phyloP scores from a whole-genome alignment of 2,888 invertebrate genomes.

The Cryptophagus acutangulus region DNA sequence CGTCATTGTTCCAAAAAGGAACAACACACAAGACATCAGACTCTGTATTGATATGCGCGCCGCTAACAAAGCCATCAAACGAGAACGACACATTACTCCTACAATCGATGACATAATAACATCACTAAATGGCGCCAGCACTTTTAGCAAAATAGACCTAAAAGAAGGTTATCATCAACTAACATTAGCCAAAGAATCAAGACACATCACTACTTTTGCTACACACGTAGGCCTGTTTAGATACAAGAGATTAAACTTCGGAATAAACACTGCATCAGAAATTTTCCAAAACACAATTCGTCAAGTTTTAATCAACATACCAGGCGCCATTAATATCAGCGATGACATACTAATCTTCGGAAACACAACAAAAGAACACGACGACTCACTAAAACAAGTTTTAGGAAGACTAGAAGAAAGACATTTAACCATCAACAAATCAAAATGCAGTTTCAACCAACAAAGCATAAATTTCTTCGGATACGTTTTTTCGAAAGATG shows the following conservation, averaged over 20 bases:
- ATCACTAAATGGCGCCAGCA: constrained; percentile 17
- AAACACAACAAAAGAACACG: constrained; percentile 30
- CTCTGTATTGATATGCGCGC: constrained; percentile 23
- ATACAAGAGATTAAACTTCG: constrained; percentile 42
- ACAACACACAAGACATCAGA: constrained; percentile 13
- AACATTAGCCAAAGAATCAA: constrained; percentile 32
- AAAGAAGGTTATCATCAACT: constrained; percentile 41
- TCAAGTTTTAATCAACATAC: constrained; percentile 5
- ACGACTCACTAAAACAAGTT: constrained; percentile 29
- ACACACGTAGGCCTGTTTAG: constrained; percentile 37
- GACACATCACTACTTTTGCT: constrained; percentile 41
- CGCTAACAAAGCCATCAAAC: constrained; percentile 23
- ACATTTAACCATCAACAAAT: constrained; percentile 30
- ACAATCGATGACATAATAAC: constrained; percentile 24
- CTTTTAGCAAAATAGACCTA: constrained; percentile 36
- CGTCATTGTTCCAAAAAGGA: constrained; percentile 25
- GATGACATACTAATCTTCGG: constrained; percentile 32
- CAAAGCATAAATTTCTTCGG: constrained; percentile 31
- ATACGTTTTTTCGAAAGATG: constrained; percentile 28
- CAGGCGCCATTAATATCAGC: constrained; percentile 1
- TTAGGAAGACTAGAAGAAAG: constrained; percentile 26
- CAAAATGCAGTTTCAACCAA: constrained; percentile 34
- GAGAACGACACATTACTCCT: constrained; percentile 23
- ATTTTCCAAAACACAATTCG: constrained; percentile 41
- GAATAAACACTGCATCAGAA: constrained; percentile 44